Evolutionary conservation across 2,797 vertebrate genomes (phyloP).

Genomic region (Cossypha dichroa): DNA sequence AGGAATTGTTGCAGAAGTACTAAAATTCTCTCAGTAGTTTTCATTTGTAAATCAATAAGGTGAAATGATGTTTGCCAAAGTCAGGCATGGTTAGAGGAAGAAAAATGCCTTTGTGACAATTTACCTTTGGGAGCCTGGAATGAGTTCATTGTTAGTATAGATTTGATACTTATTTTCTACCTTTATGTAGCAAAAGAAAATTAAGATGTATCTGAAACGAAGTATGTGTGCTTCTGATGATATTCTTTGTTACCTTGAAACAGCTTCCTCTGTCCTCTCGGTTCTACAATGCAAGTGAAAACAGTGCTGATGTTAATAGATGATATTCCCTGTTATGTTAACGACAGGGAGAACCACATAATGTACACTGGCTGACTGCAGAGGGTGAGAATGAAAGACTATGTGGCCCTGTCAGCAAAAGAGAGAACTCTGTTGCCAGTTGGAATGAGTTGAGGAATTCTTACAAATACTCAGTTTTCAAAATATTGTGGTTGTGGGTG

Average conservation of each 20-base stretch:
- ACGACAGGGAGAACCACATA: background rate
- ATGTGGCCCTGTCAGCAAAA: background rate
- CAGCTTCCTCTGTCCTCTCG: background rate
- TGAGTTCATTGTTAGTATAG: background rate
- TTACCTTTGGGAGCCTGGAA: background rate
- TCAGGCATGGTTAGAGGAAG: background rate
- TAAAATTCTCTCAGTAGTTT: background rate
- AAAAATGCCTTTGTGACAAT: background rate
- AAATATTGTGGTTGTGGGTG: background rate
- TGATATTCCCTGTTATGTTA: accelerated
- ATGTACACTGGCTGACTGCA: background rate
- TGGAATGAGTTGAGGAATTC: background rate
- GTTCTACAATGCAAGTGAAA: background rate
- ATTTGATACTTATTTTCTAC: background rate
- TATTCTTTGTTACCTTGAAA: background rate
- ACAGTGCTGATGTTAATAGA: background rate
- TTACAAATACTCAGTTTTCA: background rate
- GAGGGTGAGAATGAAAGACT: background rate
- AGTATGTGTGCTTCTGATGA: background rate
- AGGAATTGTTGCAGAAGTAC: background rate
- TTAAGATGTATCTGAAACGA: background rate
- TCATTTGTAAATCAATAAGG: background rate
- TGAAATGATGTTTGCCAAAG: background rate
- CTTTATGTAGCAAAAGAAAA: background rate
- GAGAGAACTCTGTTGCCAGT: background rate